phyloP scores from a whole-genome alignment of 2,888 invertebrate genomes.

The Helicoverpa assulta region DNA sequence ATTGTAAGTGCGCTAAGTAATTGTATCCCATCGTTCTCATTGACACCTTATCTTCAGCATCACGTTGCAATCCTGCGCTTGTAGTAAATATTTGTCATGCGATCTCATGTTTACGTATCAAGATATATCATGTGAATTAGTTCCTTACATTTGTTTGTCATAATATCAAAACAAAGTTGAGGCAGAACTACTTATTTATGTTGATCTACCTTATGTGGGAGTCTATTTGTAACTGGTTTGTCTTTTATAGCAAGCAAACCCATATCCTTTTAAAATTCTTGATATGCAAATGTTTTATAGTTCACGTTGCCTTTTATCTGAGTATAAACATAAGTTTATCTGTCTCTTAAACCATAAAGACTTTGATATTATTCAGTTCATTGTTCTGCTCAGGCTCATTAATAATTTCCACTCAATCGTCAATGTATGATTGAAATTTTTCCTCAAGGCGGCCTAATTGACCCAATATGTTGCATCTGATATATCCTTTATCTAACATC shows the following conservation, averaged over 20 bases:
- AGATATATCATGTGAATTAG: conserved; percentile 37
- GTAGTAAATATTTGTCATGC: conserved; percentile 64
- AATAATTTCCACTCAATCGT: not conserved
- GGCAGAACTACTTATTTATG: conserved; percentile 26
- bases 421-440: not conserved
- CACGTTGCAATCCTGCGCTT: conserved; percentile 55
- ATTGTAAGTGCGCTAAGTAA: conserved; percentile 48
- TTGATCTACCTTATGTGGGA: not conserved
- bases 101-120: conserved; percentile 52
- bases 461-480: conserved; percentile 27
- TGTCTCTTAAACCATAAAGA: too few species aligned
- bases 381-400: not conserved
- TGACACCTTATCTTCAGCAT: conserved; percentile 54
- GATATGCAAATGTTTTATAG: not conserved
- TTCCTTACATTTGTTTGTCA: conserved; percentile 15
- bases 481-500: conserved; percentile 28
- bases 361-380: not conserved
- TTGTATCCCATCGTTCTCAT: conserved; percentile 52
- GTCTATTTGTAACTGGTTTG: not conserved
- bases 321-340: too few species aligned
- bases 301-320: too few species aligned
- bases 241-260: not conserved
- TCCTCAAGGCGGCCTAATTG: conserved; percentile 5
- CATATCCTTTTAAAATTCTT: not conserved
- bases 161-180: conserved; percentile 27